Conservation (phyloP, 2,888 invertebrate genomes). For the Agrochola litura region DNA sequence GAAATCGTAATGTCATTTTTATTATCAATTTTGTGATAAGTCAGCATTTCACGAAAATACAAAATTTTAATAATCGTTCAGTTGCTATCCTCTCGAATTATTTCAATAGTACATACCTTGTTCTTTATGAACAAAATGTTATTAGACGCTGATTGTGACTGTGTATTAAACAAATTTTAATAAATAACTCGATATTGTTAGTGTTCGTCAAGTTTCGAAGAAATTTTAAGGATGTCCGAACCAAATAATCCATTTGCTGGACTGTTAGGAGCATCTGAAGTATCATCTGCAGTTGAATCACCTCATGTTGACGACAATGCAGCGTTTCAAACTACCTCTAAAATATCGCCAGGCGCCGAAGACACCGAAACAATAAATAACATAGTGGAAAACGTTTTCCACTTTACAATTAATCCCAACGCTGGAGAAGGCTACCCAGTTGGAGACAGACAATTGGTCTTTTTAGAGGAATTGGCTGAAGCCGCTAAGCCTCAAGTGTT, state of each 20-base stretch:
- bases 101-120: constrained; percentile 33
- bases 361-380: constrained; percentile 84
- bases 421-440: constrained; percentile 76
- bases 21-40: constrained; percentile 74
- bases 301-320: constrained; percentile 71
- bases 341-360: constrained; percentile 74
- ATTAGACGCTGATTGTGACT: constrained; percentile 40
- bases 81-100: constrained; percentile 32
- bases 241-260: constrained; percentile 87
- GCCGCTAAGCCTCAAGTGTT: constrained; percentile 85
- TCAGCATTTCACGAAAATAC: constrained; percentile 70
- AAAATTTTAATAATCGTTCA: constrained; percentile 39
- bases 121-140: constrained; percentile 56
- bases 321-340: constrained; percentile 71
- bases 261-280: constrained; percentile 80
- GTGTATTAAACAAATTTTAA: constrained; percentile 43
- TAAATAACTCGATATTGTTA: constrained; percentile 43
- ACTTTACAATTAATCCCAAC: constrained; percentile 92
- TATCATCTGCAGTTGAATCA: constrained; percentile 70
- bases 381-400: constrained; percentile 93
- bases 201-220: constrained; percentile 57
- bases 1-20: constrained; percentile 69
- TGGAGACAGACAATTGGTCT: constrained; percentile 89
- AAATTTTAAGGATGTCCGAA: constrained; percentile 79
- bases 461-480: constrained; percentile 91